phyloP scores from a whole-genome alignment of 2,888 invertebrate genomes.

The Microctonus brassicae region DNA sequence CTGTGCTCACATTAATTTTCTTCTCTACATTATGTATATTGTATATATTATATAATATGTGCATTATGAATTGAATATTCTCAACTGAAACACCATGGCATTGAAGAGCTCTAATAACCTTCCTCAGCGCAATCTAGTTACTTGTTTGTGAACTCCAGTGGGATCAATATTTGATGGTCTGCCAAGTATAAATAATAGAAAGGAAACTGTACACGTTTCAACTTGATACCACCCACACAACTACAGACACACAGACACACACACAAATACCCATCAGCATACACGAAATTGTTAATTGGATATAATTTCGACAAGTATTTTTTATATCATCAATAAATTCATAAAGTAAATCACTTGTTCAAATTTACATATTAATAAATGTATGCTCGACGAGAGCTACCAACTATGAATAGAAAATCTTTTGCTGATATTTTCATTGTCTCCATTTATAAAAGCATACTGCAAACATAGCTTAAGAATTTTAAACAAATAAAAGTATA shows the following conservation, averaged over 20 bases:
- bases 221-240: neutral
- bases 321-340: neutral
- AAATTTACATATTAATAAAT: neutral
- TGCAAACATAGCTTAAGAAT: too few species aligned
- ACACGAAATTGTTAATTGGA: too few species aligned
- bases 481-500: too few species aligned
- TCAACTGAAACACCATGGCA: neutral
- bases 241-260: neutral
- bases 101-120: neutral
- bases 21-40: neutral
- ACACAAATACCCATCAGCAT: neutral
- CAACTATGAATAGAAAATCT: neutral
- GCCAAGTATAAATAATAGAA: neutral
- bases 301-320: too few species aligned
- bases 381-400: neutral
- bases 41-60: neutral
- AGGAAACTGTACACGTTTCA: neutral
- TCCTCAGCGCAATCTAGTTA: slow-evolving; percentile 13
- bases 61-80: neutral
- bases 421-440: too few species aligned
- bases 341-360: neutral
- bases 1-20: neutral
- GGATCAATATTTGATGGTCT: neutral
- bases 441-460: too few species aligned
- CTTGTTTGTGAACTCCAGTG: neutral